These are phyloP conservation scores for Gortyna flavago DNA, from an alignment of 2,888 invertebrate genomes.

Conservation along the genomic window DNA sequence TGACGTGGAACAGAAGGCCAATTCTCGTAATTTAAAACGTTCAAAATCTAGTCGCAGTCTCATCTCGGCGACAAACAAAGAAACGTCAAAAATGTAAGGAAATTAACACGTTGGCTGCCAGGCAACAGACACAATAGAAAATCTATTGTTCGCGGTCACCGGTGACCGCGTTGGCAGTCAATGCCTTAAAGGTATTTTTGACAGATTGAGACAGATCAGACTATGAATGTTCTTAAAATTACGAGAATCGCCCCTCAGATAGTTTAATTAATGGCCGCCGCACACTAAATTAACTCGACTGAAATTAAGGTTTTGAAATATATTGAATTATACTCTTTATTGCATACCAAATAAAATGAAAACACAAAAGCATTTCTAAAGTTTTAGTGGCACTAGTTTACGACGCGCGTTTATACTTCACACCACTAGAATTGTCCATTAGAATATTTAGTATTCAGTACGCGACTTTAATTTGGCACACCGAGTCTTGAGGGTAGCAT, in stretches of 20 bases:
- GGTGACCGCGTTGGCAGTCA: too few species aligned
- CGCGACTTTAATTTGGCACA: background rate
- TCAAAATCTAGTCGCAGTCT: too few species aligned
- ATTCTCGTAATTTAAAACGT: too few species aligned
- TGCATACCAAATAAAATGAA: slow-evolving; percentile 11
- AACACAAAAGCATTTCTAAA: background rate
- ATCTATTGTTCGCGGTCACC: too few species aligned
- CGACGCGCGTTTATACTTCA: slow-evolving; percentile 6
- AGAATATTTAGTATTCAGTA: background rate
- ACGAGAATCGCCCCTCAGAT: background rate
- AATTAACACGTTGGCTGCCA: too few species aligned
- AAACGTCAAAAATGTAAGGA: too few species aligned
- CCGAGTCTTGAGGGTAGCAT: background rate
- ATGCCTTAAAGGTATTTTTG: too few species aligned
- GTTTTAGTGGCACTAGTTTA: background rate
- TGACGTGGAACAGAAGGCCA: background rate
- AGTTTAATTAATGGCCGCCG: background rate
- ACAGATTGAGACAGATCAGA: too few species aligned
- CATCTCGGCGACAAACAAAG: too few species aligned
- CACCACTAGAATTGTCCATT: background rate
- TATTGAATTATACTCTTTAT: background rate
- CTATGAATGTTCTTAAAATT: too few species aligned
- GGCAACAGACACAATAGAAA: too few species aligned
- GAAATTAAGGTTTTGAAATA: slow-evolving; percentile 1
- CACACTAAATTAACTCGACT: slow-evolving; percentile 1